phyloP scores from a whole-genome alignment of 2,888 invertebrate genomes.

The Junonia oenone region DNA sequence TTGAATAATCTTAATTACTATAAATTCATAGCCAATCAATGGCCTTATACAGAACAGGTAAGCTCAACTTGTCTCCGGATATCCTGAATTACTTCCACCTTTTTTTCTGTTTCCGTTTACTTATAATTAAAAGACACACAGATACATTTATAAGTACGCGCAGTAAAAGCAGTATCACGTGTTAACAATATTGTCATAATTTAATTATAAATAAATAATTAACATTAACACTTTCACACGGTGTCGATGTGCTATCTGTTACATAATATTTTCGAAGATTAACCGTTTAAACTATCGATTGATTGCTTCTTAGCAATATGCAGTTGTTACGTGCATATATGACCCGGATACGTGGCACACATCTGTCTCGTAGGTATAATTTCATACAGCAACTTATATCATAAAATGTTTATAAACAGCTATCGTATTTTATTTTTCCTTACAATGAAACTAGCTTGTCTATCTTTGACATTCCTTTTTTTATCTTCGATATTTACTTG shows the following conservation, averaged over 20 bases:
- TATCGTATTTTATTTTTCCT: neutral
- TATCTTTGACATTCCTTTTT: conserved; percentile 12
- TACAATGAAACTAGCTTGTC: neutral
- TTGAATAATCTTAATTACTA: neutral
- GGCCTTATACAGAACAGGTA: neutral
- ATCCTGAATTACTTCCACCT: conserved; percentile 20
- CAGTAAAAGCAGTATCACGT: neutral
- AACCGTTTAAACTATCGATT: conserved; percentile 39
- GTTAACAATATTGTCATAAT: no score
- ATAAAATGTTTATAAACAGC: neutral
- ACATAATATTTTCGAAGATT: conserved; percentile 37
- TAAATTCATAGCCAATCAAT: neutral
- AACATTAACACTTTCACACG: conserved; percentile 35
- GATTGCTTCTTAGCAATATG: conserved; percentile 38
- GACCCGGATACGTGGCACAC: conserved; percentile 38
- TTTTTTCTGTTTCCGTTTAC: conserved; percentile 13
- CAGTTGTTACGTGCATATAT: conserved; percentile 39
- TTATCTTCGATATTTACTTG: conserved; percentile 17
- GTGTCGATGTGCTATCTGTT: conserved; percentile 29
- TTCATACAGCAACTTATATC: no score
- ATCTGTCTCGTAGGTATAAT: conserved; percentile 10
- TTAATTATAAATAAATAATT: conserved; percentile 5
- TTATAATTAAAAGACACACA: neutral
- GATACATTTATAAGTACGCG: neutral
- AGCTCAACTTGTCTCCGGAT: conserved; percentile 15